These are phyloP conservation scores for Solea senegalensis DNA, from an alignment of 2,113 vertebrate genomes.

Conservation along the genomic window DNA sequence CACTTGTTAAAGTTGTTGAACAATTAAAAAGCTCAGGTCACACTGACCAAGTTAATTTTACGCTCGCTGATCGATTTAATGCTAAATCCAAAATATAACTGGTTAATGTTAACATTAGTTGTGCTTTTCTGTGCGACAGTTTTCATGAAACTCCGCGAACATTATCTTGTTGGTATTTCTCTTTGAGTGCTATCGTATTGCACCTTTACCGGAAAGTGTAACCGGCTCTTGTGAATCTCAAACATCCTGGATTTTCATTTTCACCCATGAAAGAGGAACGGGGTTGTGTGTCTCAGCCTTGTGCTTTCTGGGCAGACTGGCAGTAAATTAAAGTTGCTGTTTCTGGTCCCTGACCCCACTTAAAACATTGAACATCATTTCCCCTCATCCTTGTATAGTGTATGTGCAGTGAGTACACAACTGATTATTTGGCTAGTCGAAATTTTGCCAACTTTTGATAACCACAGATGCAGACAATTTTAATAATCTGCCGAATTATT, in stretches of 20 bases:
- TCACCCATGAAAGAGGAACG: background rate
- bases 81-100: slow-evolving; percentile 11
- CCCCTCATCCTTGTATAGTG: background rate
- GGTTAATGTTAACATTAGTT: background rate
- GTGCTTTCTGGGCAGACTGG: background rate
- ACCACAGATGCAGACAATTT: no score
- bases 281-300: background rate
- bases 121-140: background rate
- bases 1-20: slow-evolving; percentile 44
- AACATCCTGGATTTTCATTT: slow-evolving; percentile 1
- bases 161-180: background rate
- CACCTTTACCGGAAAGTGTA: background rate
- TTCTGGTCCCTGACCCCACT: background rate
- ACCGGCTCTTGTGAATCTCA: slow-evolving; percentile 4
- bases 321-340: background rate
- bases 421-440: no score
- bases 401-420: no score
- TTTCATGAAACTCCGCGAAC: background rate
- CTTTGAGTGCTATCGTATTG: background rate
- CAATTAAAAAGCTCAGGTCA: background rate
- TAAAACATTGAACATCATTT: background rate
- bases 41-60: slow-evolving; percentile 11
- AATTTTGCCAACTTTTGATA: no score
- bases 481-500: no score
- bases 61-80: slow-evolving; percentile 32